Evolutionary conservation across 2,888 invertebrate species (phyloP), one percentile per base, ranked within the genome.

Genomic region (Orchesella flavescens): DNA sequence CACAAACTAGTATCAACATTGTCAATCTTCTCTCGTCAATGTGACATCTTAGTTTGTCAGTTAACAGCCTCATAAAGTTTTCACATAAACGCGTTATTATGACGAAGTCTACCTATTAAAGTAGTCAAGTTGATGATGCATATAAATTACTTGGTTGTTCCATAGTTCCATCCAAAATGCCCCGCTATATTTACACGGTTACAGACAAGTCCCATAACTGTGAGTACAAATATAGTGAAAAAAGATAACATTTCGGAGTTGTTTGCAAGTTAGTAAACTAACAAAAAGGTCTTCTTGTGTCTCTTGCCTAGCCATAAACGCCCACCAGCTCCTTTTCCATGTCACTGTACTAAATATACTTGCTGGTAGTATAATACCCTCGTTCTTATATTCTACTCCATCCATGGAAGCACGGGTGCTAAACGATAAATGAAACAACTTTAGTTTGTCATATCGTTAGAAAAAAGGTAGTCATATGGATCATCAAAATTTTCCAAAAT

Each of bases 1-100:
- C 57, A 12, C 5, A 12, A 57, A 59, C n/a, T 59, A 19, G 4
- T 65, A 72, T 72, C 79, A 46, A 49, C 43, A 5, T 74, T 80
- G 80, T 80, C 73, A 80, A 80, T 73, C 72, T 71, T 17, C 59
- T 46, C 66, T 57, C 66, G 72, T 74, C 74, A 80, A 73, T 21
- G 49, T n/a, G 43, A 59, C 63, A 72, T 65, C 34, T 68, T 55
- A 34, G 15, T 55, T 72, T 72, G 65, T 65, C 79, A 53, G 79
- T 72, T 79, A 72, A 79, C 79, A 63, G 68, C 71, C 34, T 63
- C 79, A 55, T 79, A 72, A 71, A 68, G 44, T 44, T 68, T 44
- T 59, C 34, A 34, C 34, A 34, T 34, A 34, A 34, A 34, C 34
- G 34, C 7, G 34, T 34, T 34, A 34, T 34, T 34, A 34, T 34